These are phyloP conservation scores for Polydrusus pterygomalis DNA, from an alignment of 2,888 invertebrate species.

Conservation along the genomic window DNA sequence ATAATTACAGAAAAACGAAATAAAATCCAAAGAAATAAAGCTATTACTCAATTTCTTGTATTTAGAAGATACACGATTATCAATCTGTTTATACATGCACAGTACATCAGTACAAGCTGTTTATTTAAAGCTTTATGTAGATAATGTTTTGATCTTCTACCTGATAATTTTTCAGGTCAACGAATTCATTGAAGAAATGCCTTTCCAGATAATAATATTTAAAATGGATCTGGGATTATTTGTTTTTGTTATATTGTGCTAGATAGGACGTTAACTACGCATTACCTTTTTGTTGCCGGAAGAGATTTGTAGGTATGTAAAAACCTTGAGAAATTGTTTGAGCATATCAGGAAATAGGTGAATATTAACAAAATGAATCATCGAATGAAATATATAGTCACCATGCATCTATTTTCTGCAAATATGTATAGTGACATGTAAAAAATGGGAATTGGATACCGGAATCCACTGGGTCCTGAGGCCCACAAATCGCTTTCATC, in stretches of 20 bases:
- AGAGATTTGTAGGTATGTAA: neutral
- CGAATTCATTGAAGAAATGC: conserved; percentile 41
- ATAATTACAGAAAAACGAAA: no score
- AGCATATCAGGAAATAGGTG: conserved; percentile 4
- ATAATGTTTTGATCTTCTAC: conserved; percentile 36
- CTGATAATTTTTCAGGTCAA: conserved; percentile 40
- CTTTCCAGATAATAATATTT: conserved; percentile 22
- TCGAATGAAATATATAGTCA: neutral
- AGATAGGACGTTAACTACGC: conserved; percentile 8
- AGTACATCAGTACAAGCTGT: conserved; percentile 6
- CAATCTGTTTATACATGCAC: conserved; percentile 21
- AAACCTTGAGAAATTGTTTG: conserved; percentile 15
- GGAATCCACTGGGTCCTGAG: no score
- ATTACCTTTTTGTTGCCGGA: conserved; percentile 12
- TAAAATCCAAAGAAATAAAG: conserved; percentile 4
- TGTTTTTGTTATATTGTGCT: conserved; percentile 7
- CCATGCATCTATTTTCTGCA: no score
- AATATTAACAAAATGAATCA: conserved; percentile 1
- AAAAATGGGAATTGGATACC: no score
- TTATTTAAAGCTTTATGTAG: conserved; percentile 32
- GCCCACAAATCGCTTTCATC: no score
- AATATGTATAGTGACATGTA: no score
- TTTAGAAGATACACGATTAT: neutral
- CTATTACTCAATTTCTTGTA: conserved; percentile 6
- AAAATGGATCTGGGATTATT: conserved; percentile 8